Evolutionary conservation across 2,113 vertebrate species (phyloP).

Genomic region (Cepphus grylle): DNA sequence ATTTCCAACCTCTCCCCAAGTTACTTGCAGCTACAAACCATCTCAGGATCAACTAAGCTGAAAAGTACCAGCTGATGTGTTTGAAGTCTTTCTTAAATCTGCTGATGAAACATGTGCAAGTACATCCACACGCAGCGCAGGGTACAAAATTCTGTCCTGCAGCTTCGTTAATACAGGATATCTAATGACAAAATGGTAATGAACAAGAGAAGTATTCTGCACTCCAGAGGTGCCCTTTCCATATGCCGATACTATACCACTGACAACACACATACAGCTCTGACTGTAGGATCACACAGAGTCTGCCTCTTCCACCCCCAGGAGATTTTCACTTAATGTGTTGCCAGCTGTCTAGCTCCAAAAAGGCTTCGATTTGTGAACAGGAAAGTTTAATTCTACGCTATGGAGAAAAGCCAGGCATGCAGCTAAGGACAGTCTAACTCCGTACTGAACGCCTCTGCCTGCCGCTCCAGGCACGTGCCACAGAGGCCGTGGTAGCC

Average conservation of each 20-base stretch:
- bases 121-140: neutral
- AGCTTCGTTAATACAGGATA: neutral
- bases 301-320: neutral
- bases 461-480: rapidly evolving
- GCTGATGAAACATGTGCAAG: neutral
- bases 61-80: neutral
- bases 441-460: rapidly evolving
- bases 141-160: neutral
- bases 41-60: neutral
- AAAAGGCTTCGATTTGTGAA: neutral
- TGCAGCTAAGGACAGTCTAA: neutral
- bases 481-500: rapidly evolving
- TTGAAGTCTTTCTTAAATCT: neutral
- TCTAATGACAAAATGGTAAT: neutral
- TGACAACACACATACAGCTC: no score
- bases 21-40: neutral
- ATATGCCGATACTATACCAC: neutral
- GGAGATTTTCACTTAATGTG: neutral
- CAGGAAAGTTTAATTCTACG: neutral
- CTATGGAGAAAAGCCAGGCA: neutral
- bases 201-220: neutral
- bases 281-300: neutral
- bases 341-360: neutral
- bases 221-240: neutral
- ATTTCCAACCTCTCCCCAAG: neutral